Evolutionary conservation across 2,113 vertebrate species (phyloP).

Genomic region (Physeter macrocephalus): DNA sequence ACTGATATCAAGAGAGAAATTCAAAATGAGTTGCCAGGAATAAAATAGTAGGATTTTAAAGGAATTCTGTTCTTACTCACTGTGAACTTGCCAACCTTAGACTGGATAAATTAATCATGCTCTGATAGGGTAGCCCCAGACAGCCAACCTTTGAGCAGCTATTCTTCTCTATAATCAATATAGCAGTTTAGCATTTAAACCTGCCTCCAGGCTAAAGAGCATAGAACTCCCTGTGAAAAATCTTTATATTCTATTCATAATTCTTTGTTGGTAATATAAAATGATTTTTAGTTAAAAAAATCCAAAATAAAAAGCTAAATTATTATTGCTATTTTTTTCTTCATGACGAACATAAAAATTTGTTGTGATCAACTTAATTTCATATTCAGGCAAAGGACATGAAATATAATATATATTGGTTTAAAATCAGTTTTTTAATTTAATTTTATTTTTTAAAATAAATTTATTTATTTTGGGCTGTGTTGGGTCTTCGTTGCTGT

Average conservation of each 20-base stretch:
- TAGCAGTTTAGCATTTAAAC: slow-evolving; percentile 44
- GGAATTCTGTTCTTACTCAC: not conserved
- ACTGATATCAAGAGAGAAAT: not conserved
- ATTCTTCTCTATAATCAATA: slow-evolving; percentile 37
- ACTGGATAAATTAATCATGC: slow-evolving; percentile 39
- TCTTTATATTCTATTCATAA: not conserved
- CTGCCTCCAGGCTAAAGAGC: not conserved
- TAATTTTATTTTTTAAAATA: too few species aligned
- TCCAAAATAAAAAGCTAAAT: not conserved
- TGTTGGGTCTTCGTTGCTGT: too few species aligned
- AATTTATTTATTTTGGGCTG: too few species aligned
- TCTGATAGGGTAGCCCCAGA: slow-evolving; percentile 13
- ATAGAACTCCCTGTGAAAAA: not conserved
- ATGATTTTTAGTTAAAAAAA: not conserved
- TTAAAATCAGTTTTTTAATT: not conserved
- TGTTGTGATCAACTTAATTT: not conserved
- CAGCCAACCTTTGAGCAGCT: slow-evolving; percentile 17
- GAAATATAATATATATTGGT: not conserved
- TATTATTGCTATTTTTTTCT: not conserved
- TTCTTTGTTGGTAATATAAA: not conserved
- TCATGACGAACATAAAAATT: not conserved
- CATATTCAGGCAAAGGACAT: not conserved
- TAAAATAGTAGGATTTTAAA: not conserved
- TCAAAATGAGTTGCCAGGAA: not conserved
- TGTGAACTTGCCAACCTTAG: not conserved